Evolutionary conservation across 2,888 invertebrate species (phyloP), one percentile per base, ranked within the genome.

Genomic region (Ichneumoninae sp.): DNA sequence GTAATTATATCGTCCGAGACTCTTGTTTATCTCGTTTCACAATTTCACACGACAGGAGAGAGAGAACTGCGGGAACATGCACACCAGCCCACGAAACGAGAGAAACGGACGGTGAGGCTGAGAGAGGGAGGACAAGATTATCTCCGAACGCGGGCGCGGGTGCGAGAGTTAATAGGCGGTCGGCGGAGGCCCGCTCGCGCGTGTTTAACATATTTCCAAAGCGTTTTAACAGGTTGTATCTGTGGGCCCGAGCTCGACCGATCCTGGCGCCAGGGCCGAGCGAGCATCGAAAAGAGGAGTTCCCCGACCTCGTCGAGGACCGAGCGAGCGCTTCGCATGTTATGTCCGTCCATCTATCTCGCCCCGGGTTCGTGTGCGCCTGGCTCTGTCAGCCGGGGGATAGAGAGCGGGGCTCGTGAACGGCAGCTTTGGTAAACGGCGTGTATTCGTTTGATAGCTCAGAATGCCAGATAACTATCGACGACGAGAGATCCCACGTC

Each of bases 181-280:
- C 66, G 52, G 66, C 60, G 50, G 80, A 50, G 57, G n/a, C 19
- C 36, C 50, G 69, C 68, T 78, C 82, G 75, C 82, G 85, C 85
- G 82, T 82, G 82, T 85, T 85, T 82, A 82, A 85, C 85, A 85
- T 85, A 85, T 82, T 85, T 82, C 63, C 82, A 63, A 76, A 82
- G 82, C 75, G 85, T 85, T 82, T 85, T 76, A 85, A 85, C 85
- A 85, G 85, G 85, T 85, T 85, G 85, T 85, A 85, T 79, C 54
- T 36, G n/a, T 22, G 70, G 63, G 69, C 50, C 57, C 33, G 33
- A 16, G 30, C 52, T 60, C 68, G 77, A 74, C 54, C 40, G 44
- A 66, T 63, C 78, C 44, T 79, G 82, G 81, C 79, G 81, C 82
- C 81, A 84, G 68, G 71, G 68, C 69, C 66, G 78, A 65, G 83